Percentiles rank a stretch among this genome's conserved stretches.
phyloP scores from a whole-genome alignment of 2,888 invertebrate species.

The Corythucha ciliata region DNA sequence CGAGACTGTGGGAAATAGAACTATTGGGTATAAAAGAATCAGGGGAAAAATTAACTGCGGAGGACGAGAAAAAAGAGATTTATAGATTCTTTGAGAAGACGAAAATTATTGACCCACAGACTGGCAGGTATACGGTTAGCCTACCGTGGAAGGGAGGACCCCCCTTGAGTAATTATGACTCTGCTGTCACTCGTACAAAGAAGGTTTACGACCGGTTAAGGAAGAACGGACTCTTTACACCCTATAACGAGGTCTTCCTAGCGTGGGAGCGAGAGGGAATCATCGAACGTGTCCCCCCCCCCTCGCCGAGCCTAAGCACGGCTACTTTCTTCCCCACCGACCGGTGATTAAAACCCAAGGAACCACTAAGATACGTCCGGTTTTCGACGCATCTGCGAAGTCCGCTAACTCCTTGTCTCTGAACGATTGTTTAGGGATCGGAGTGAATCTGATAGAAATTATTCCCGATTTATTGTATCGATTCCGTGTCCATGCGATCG shows the following conservation, averaged over 20 bases:
- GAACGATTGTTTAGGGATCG: constrained; percentile 34
- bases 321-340: constrained; percentile 27
- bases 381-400: constrained; percentile 32
- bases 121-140: constrained; percentile 38
- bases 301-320: too few species aligned
- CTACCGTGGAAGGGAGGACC: constrained; percentile 39
- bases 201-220: constrained; percentile 28
- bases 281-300: constrained; percentile 32
- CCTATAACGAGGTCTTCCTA: constrained; percentile 35
- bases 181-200: constrained; percentile 33
- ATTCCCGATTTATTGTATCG: constrained; percentile 25
- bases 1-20: constrained; percentile 27
- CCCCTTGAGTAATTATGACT: constrained; percentile 34
- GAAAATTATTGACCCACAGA: constrained; percentile 31
- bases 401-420: constrained; percentile 23
- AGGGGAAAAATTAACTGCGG: background rate
- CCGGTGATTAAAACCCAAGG: constrained; percentile 27
- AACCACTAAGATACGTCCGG: constrained; percentile 30
- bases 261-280: constrained; percentile 35
- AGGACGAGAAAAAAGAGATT: constrained; percentile 2
- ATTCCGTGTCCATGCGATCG: constrained; percentile 28
- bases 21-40: constrained; percentile 24
- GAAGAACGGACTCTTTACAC: constrained; percentile 20
- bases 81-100: constrained; percentile 31
- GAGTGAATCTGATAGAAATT: constrained; percentile 30